Evolutionary conservation across 2,797 vertebrate species (phyloP).

Genomic region (Simalia tracyae): DNA sequence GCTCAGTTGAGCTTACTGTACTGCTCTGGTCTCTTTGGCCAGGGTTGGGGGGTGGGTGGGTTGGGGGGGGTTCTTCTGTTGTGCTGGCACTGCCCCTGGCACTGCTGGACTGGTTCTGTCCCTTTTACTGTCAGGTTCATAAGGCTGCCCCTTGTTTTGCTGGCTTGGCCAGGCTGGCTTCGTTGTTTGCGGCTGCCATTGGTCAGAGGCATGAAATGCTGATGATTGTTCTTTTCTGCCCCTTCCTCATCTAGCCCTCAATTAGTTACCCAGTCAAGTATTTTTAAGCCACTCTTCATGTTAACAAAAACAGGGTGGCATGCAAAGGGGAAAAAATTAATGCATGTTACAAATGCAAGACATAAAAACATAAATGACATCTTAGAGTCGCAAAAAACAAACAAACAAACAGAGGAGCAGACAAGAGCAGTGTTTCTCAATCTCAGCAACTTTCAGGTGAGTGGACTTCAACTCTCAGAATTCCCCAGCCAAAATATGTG

Average conservation of each 20-base stretch:
- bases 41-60: neutral
- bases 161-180: neutral
- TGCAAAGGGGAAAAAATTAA: neutral
- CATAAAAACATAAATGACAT: neutral
- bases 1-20: neutral
- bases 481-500: neutral
- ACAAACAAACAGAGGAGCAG: neutral
- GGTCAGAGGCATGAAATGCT: neutral
- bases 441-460: neutral
- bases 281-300: neutral
- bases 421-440: neutral
- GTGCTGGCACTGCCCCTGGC: neutral
- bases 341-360: neutral
- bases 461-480: neutral
- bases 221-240: neutral
- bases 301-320: neutral
- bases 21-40: neutral
- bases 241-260: neutral
- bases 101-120: neutral
- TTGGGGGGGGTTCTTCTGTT: neutral
- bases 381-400: neutral
- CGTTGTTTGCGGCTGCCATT: neutral
- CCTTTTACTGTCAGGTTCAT: neutral
- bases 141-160: neutral
- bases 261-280: neutral